Base-by-base conservation (phyloP, 2,888 invertebrate genomes). In the Operophtera brumata region DNA sequence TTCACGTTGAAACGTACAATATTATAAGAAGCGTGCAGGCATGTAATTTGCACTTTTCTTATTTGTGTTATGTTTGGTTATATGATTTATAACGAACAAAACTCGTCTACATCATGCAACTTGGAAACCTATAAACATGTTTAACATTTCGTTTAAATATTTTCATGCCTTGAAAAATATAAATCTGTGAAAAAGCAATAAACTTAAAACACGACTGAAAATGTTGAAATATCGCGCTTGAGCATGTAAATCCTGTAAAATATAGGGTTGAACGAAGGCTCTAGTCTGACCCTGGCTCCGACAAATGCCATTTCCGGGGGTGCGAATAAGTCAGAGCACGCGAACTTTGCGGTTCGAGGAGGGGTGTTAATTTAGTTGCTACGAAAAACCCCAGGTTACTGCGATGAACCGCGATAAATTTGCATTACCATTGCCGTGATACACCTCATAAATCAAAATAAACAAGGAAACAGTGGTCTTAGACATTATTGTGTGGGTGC, bases 361-460 rank as follows among this genome's bases (percentile, higher is more conserved):
- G 73, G 77, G 77, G 79, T 78, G 80, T 79, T 86, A 84, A 86
- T 84, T 84, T 79, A 75, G 73, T 74, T 72, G 70, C 65, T 65
- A 73, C 43, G 30, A 50, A 44, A 50, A 50, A 47, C 42, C 42
- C 50, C 55, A 50, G 50, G 49, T 48, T 40, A 54, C 49, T 45
- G 45, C 47, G 58, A 28, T 46, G 46, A 43, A 49, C 50, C 59
- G 53, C 55, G 61, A 59, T 57, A 57, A 56, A 61, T 64, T 59
- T 61, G 45, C 59, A 57, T 64, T 54, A 51, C 47, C 43, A 54
- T 40, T 44, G 25, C 37, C 54, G 51, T 56, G 59, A 57, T 63
- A 54, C 51, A 45, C 20, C 37, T 50, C 32, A 61, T 63, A 53
- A 61, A 63, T 63, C 59, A 57, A 47, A 47, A 45, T 53, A 46